phyloP scores from a whole-genome alignment of 37 sponge, comb jelly and placozoan genomes.

The Cladorhizidae sp. region DNA sequence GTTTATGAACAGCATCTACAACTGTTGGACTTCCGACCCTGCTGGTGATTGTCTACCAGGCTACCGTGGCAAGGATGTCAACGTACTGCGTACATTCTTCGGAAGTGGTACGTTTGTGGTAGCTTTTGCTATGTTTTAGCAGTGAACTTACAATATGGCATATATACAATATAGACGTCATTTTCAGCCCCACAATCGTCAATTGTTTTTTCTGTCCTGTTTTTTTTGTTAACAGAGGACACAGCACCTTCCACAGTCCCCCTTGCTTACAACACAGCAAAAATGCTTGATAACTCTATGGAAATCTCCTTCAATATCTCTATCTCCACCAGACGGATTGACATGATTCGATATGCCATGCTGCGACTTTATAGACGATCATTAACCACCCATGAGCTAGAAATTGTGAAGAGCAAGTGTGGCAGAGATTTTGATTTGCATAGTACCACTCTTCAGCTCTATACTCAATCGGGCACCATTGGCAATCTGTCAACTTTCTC shows the following conservation, averaged over 20 bases:
- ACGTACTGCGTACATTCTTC: slow-evolving; percentile 3
- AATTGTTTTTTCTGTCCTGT: background rate
- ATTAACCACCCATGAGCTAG: slow-evolving; percentile 9
- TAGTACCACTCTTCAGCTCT: slow-evolving; percentile 13
- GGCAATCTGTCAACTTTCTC: background rate
- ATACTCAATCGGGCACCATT: background rate
- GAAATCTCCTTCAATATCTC: slow-evolving; percentile 22
- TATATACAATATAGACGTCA: background rate
- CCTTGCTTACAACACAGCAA: background rate
- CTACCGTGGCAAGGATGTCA: background rate
- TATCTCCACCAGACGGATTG: background rate
- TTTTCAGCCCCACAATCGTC: background rate
- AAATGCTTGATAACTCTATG: background rate
- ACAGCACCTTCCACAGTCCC: slow-evolving; percentile 5
- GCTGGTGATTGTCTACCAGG: background rate
- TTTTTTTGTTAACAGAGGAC: background rate
- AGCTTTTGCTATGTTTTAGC: background rate
- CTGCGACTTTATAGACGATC: slow-evolving; percentile 20
- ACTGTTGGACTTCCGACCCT: slow-evolving; percentile 35
- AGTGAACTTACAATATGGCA: too few species aligned
- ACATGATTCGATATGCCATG: slow-evolving; percentile 6
- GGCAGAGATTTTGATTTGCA: background rate
- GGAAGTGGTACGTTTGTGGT: slow-evolving; percentile 17
- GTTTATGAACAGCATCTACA: slow-evolving; percentile 42
- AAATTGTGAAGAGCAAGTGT: background rate